Conservation (phyloP, 2,113 vertebrate species). For the Leuciscus idus region DNA sequence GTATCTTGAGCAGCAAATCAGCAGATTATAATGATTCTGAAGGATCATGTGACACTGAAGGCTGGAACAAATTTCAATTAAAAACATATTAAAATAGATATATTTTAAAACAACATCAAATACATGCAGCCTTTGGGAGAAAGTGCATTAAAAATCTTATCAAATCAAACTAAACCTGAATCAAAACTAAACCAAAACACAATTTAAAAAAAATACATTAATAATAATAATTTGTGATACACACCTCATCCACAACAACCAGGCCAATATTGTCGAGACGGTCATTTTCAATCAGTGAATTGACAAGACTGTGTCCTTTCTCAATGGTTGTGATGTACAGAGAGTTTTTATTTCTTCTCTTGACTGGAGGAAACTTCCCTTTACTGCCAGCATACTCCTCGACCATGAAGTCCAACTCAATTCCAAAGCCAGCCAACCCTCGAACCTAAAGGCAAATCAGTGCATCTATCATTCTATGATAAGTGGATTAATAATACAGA, state of each 20-base stretch:
- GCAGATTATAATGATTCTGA: not conserved
- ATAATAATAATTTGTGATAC: not conserved
- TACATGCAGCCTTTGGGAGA: not conserved
- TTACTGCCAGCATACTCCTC: slow-evolving; percentile 98
- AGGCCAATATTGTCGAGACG: slow-evolving; percentile 83
- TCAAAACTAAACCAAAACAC: not conserved
- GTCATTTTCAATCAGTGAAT: slow-evolving; percentile 87
- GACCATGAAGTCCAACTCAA: slow-evolving; percentile 93
- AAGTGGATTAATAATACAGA: not conserved
- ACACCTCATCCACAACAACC: slow-evolving; percentile 94
- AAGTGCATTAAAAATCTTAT: not conserved
- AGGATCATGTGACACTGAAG: not conserved
- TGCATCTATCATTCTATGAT: not conserved
- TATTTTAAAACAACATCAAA: too few species aligned
- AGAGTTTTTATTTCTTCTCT: slow-evolving; percentile 81
- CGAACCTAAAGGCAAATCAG: slow-evolving; percentile 78
- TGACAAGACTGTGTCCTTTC: slow-evolving; percentile 91
- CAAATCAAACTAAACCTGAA: not conserved
- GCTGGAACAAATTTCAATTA: not conserved
- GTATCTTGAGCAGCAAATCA: not conserved
- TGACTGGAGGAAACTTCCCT: slow-evolving; percentile 91
- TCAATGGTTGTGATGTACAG: slow-evolving; percentile 94
- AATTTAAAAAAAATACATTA: not conserved
- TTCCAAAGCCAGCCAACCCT: slow-evolving; percentile 84
- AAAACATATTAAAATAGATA: not conserved